Base-by-base conservation (phyloP, 1,140 invertebrate species). In the Dolichoris vasculosae region DNA sequence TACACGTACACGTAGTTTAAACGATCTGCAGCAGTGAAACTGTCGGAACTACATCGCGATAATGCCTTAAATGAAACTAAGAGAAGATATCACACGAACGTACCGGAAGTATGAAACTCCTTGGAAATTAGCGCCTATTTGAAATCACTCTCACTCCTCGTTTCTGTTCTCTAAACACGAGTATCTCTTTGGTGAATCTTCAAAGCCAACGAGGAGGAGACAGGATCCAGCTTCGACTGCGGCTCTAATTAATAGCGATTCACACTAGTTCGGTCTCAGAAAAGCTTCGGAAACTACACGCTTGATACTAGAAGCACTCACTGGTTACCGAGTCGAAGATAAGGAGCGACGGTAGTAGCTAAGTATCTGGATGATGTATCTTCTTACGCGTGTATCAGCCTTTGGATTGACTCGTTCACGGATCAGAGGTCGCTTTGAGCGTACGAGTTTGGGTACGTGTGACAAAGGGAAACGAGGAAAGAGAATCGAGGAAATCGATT, bases 221-320 rank as follows among this genome's bases (percentile, higher is more conserved):
- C 51, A 59, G 32, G 2, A 23, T 8, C 77, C 23, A 46, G 69
- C 63, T 81, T 35, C 30, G 43, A n/a, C n/a, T 48, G 35, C 9
- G 2, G 11, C 79, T 67, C 59, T 69, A 81, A 81, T 81, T 81
- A 81, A 81, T 81, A 81, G n/a, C 20, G n/a, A 81, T 67, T 81
- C 59, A 64, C 51, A 48, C 13, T 20, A 11, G 43, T 17, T 51
- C 6, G 48, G 15, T 7, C 17, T 26, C 32, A 15, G 30, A 82
- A 55, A 82, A 26, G 59, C 77, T 32, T 43, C 26, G 38, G 15
- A 17, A 17, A 17, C 20, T 51, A 17, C 35, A 4, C 38, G 9
- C 51, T 0, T 63, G 23, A n/a, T n/a, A n/a, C n/a, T 35, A 20
- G 20, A 35, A 35, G 23, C 20, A 51, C 15, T 51, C 15, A 17